Conservation (phyloP, 2,888 invertebrate species). For the Zaprionus obscuricornis region DNA sequence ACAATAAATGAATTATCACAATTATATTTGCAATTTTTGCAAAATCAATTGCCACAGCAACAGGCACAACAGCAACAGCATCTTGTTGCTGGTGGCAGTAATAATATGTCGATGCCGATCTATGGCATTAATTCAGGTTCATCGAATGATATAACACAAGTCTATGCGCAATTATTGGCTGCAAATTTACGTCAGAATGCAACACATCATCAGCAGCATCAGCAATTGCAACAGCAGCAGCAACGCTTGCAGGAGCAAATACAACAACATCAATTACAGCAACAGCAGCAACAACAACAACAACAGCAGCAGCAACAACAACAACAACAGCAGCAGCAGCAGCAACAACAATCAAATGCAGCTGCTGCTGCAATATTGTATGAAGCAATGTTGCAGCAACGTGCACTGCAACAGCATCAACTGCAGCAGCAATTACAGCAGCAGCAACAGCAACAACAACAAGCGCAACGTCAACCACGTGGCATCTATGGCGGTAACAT, state of each 20-base stretch:
- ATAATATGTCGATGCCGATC: conserved; percentile 22
- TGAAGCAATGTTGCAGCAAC: conserved; percentile 39
- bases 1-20: conserved; percentile 15
- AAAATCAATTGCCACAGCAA: conserved; percentile 24
- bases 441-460: conserved; percentile 18
- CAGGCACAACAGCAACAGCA: conserved; percentile 31
- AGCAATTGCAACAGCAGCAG: conserved; percentile 6
- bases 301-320: conserved; percentile 5
- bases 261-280: conserved; percentile 13
- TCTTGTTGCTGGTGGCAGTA: conserved; percentile 12
- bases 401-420: conserved; percentile 1
- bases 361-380: conserved; percentile 33
- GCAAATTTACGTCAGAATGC: conserved; percentile 31
- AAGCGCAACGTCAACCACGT: conserved; percentile 17
- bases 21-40: conserved; percentile 28
- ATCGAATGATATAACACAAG: conserved; percentile 2
- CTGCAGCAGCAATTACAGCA: conserved; percentile 22
- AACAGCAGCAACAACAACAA: conserved; percentile 19
- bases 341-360: conserved; percentile 20
- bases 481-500: conserved; percentile 47
- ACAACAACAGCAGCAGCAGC: conserved; percentile 10
- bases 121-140: conserved; percentile 7
- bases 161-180: conserved; percentile 35
- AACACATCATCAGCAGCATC: conserved; percentile 6
- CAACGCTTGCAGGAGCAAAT: conserved; percentile 1